Evolutionary conservation across 2,888 invertebrate species (phyloP), one percentile per base, ranked within the genome.

Genomic region (Endomychus coccineus): DNA sequence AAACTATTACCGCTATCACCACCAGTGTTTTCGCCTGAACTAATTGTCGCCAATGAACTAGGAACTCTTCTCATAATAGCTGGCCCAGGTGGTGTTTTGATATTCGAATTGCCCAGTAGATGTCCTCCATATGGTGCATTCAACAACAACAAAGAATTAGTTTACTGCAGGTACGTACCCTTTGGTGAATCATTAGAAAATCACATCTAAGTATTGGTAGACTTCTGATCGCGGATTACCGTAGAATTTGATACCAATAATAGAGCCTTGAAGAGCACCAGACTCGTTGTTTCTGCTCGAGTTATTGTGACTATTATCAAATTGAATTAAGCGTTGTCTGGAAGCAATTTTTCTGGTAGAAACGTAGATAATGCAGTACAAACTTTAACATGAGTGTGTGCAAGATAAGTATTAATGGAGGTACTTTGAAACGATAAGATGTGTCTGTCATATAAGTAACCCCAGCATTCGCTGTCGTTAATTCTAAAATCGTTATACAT

Each of bases 51-150:
- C 56, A 86, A 83, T 58, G 68, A 71, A 11, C 76, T 75, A 23
- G 78, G 79, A 16, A 77, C 78, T 34, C 71, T 81, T 30, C 57
- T 86, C 30, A 79, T 78, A 34, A 69, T 85, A 9, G 77, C 78
- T 69, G 86, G 87, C 1, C 68, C 75, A 4, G 66, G 75, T 31
- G 87, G 87, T 0, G 74, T 83, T 36, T 71, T 76, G 33, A 70
- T 86, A 9, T 69, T 82, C 13, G 79, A 83, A 54, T 67, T 89
- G 39, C 88, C 87, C 0, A 68, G 75, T 27, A 68, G 81, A 42
- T 81, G 79, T 75, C 83, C 84, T 9, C 74, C 78, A 12, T 74
- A 75, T 9, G 77, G 78, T 1, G 72, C 75, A 35, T 81, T 78
- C 56, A 75, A 80, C 45, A 77, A 77, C 22, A 82, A 83, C 43